phyloP scores from a whole-genome alignment of 2,888 invertebrate species.

The Drosophila anomelani region DNA sequence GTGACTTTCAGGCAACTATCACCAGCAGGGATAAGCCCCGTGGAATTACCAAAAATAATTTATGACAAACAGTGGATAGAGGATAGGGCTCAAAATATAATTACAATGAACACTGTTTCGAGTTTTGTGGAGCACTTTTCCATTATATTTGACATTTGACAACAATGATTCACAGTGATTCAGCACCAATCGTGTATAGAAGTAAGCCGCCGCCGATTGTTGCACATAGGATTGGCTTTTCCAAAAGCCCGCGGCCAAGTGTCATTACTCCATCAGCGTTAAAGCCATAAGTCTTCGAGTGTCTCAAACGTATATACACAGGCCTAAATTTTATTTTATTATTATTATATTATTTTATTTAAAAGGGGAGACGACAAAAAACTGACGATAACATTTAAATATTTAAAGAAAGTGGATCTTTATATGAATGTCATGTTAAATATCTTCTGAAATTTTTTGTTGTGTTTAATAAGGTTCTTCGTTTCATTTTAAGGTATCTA shows the following conservation, averaged over 20 bases:
- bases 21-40: conserved; percentile 11
- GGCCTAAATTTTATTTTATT: conserved; percentile 3
- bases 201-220: conserved; percentile 41
- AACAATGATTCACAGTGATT: conserved; percentile 47
- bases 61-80: conserved; percentile 14
- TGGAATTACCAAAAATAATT: conserved; percentile 25
- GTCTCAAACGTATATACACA: conserved; percentile 5
- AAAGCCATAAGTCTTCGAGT: conserved; percentile 23
- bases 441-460: neutral
- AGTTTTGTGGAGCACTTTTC: conserved; percentile 69
- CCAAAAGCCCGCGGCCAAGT: conserved; percentile 40
- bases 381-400: neutral
- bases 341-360: too few relatives aligned
- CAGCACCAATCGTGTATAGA: conserved; percentile 36
- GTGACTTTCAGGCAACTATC: neutral
- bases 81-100: conserved; percentile 3
- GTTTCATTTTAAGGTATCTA: neutral
- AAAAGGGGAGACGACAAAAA: neutral
- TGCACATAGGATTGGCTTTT: conserved; percentile 60
- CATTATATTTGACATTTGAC: conserved; percentile 44
- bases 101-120: conserved; percentile 20
- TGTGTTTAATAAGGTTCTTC: neutral
- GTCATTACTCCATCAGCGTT: conserved; percentile 48
- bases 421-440: too few relatives aligned
- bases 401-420: too few relatives aligned